Percentiles rank a stretch among this genome's conserved stretches.
phyloP scores from a whole-genome alignment of 1,140 invertebrate genomes.

The Geopemphigus sp. region DNA sequence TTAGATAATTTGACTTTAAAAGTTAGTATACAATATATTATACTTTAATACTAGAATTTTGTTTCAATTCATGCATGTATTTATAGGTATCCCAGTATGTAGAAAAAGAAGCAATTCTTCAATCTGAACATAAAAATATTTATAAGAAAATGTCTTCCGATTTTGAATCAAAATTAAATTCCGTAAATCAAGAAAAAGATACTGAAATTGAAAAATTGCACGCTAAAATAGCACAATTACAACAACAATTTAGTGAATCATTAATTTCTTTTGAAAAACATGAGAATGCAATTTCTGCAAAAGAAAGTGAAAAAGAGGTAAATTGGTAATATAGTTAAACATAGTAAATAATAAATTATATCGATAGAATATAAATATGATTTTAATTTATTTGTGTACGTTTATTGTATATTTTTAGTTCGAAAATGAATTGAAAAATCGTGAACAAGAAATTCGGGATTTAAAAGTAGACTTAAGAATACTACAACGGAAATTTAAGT shows the following conservation, averaged over 20 bases:
- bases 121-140: conserved; percentile 18
- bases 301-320: conserved; percentile 42
- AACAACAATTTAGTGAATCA: conserved; percentile 40
- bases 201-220: conserved; percentile 47
- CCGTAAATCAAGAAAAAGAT: conserved; percentile 20
- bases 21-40: neutral
- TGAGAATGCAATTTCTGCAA: conserved; percentile 28
- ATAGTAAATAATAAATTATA: no score
- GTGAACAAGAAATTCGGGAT: conserved; percentile 68
- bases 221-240: conserved; percentile 3
- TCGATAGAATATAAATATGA: no score
- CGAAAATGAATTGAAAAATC: conserved; percentile 62
- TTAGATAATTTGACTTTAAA: conserved; percentile 32
- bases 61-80: neutral
- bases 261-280: conserved; percentile 44
- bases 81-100: conserved; percentile 14
- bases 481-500: conserved; percentile 64
- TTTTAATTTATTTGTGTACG: neutral
- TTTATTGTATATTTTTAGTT: neutral
- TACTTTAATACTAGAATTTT: neutral
- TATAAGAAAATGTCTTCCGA: conserved; percentile 29
- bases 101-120: neutral
- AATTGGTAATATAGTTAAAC: neutral
- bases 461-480: conserved; percentile 67
- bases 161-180: conserved; percentile 41